Conservation (phyloP, 2,113 vertebrate species). For the Rhinolophus ferrumequinum region DNA sequence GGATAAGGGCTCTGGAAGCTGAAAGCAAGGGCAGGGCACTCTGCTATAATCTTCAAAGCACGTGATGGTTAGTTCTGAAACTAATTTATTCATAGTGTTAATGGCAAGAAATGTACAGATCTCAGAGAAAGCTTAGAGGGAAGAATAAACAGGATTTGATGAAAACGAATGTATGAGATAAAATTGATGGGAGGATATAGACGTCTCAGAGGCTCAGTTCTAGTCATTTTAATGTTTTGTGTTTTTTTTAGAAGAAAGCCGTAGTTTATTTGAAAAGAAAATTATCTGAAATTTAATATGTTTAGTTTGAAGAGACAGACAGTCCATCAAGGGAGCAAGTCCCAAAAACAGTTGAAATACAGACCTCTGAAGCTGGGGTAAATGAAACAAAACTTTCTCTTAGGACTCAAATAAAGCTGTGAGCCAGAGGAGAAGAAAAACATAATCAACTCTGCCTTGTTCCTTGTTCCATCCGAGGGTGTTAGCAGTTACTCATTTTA, state of each 20-base stretch:
- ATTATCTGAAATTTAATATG: background rate
- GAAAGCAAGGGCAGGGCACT: background rate
- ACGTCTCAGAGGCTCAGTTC: background rate
- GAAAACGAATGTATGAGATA: background rate
- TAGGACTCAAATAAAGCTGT: conserved; percentile 60
- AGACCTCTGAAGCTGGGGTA: background rate
- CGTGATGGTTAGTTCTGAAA: background rate
- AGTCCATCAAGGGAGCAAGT: background rate
- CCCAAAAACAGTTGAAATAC: background rate
- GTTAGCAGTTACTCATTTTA: conserved; percentile 75
- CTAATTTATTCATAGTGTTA: background rate
- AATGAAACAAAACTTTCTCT: conserved; percentile 55
- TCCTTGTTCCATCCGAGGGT: conserved; percentile 51
- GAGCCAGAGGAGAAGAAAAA: conserved; percentile 43
- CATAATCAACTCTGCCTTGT: conserved; percentile 41
- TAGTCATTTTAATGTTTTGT: background rate
- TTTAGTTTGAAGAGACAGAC: background rate
- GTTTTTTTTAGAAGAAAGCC: background rate
- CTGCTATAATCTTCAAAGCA: background rate
- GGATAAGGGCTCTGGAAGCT: background rate
- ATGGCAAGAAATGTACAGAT: background rate
- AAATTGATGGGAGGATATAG: background rate
- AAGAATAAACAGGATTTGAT: background rate
- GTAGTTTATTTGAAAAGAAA: conserved; percentile 34
- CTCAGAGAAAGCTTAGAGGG: background rate